Evolutionary conservation across 2,888 invertebrate species (phyloP).

Genomic region (Chrysolina haemoptera): DNA sequence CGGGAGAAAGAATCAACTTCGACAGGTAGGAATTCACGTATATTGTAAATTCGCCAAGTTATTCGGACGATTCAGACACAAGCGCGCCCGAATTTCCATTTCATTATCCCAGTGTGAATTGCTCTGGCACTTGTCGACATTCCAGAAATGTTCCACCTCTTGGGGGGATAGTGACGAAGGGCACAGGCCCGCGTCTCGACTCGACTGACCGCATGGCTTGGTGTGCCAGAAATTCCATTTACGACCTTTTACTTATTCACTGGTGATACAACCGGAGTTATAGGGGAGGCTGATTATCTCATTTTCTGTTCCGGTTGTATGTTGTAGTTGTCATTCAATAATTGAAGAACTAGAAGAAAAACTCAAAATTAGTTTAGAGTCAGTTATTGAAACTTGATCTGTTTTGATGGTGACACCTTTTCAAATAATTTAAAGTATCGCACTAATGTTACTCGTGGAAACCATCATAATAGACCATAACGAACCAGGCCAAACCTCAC

Average conservation of each 20-base stretch:
- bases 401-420: too few species aligned
- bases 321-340: too few species aligned
- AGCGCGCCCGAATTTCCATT: not conserved
- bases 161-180: conserved; percentile 16
- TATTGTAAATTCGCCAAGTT: conserved; percentile 1
- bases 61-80: not conserved
- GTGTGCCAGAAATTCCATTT: not conserved
- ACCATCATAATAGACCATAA: too few species aligned
- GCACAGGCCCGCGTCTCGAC: not conserved
- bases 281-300: too few species aligned
- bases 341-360: too few species aligned
- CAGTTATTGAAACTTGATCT: too few species aligned
- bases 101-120: not conserved
- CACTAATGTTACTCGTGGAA: too few species aligned
- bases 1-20: not conserved
- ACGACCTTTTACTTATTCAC: not conserved
- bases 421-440: too few species aligned
- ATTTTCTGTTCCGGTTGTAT: too few species aligned
- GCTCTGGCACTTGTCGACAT: conserved; percentile 17
- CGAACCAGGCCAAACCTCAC: too few species aligned
- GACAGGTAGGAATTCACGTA: conserved; percentile 8
- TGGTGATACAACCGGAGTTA: not conserved
- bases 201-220: conserved; percentile 10
- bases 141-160: conserved; percentile 1
- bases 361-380: too few species aligned